phyloP scores from a whole-genome alignment of 2,113 vertebrate species.

The Serilophus lunatus region DNA sequence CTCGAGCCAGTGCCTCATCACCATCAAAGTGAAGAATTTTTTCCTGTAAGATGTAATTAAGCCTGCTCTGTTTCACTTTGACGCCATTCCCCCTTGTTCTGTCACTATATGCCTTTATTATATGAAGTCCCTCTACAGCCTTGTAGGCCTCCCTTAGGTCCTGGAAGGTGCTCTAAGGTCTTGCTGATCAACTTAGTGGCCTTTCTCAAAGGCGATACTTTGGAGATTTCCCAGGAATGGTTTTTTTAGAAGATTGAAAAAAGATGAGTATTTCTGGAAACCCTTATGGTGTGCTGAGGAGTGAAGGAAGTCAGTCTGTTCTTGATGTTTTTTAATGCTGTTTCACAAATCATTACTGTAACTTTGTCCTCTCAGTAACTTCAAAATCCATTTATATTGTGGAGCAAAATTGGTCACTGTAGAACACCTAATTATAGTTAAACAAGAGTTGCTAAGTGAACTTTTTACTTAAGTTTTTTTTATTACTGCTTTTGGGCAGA shows the following conservation, averaged over 20 bases:
- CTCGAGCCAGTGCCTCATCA: not conserved
- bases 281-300: not conserved
- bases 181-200: not conserved
- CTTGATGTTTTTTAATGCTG: not conserved
- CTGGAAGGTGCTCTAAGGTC: not conserved
- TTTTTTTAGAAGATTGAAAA: not conserved
- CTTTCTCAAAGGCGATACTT: not conserved
- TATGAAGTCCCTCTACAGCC: not conserved
- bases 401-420: not conserved
- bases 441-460: not conserved
- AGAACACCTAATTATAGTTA: not conserved
- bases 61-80: not conserved
- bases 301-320: not conserved
- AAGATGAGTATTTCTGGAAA: not conserved
- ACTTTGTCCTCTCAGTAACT: not conserved
- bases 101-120: not conserved
- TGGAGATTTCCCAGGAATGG: not conserved
- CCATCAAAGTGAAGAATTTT: not conserved
- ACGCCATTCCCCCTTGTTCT: not conserved
- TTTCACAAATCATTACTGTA: not conserved
- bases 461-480: not conserved
- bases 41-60: not conserved
- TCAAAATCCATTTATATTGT: not conserved
- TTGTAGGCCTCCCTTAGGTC: not conserved
- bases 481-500: not conserved